A percentile compares a stretch with the other conserved stretches of the same genome.
Conservation (phyloP, 2,797 vertebrate genomes). For the Lepus townsendii region DNA sequence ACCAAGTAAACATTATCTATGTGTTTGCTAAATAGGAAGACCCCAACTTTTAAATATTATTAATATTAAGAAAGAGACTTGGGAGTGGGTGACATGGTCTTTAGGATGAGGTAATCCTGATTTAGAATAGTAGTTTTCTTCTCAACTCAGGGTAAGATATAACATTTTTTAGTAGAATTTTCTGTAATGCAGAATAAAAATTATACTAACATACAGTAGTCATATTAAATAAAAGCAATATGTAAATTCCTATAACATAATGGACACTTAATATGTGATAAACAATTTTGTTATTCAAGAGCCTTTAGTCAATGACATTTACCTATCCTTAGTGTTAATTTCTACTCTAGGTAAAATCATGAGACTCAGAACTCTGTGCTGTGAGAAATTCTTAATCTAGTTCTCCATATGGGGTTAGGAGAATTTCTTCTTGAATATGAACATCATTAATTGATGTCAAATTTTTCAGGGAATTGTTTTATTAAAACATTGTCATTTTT, state of each 20-base stretch:
- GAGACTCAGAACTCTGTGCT: constrained; percentile 18
- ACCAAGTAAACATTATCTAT: constrained; percentile 19
- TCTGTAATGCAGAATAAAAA: constrained; percentile 24
- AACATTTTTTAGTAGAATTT: constrained; percentile 47
- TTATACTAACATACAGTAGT: neutral
- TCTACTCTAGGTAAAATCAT: constrained; percentile 52
- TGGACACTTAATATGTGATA: neutral
- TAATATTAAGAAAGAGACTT: constrained; percentile 41
- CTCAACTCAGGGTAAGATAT: neutral
- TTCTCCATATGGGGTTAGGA: constrained; percentile 23
- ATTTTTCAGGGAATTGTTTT: constrained; percentile 31
- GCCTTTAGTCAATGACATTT: constrained; percentile 38
- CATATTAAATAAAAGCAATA: constrained; percentile 37
- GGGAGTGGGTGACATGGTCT: neutral
- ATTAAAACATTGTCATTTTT: constrained; percentile 27
- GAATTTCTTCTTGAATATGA: constrained; percentile 55
- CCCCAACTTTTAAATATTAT: constrained; percentile 13
- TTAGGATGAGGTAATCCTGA: neutral
- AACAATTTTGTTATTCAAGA: constrained; percentile 48
- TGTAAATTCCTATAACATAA: constrained; percentile 45
- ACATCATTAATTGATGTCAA: constrained; percentile 55
- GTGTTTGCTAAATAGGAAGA: constrained; percentile 18
- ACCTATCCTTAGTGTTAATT: constrained; percentile 41
- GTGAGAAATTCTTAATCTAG: neutral
- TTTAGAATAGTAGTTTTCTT: constrained; percentile 41